Conservation (phyloP, 2,113 vertebrate species). For the Vidua chalybeata region DNA sequence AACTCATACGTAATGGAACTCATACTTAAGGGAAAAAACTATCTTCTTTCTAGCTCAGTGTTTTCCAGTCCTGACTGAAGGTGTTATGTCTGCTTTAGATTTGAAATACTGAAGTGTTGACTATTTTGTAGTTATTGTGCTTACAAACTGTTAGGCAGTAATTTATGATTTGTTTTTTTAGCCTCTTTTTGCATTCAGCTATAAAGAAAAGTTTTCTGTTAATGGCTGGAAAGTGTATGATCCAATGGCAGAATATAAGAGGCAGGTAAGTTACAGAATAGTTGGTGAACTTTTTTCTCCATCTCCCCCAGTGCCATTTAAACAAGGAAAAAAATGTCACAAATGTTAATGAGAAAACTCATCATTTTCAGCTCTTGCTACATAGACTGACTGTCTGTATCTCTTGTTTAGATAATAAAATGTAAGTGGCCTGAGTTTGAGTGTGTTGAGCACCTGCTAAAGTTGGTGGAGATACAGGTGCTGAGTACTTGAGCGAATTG, state of each 20-base stretch:
- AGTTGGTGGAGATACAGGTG: neutral
- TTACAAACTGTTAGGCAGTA: neutral
- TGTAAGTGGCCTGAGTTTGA: neutral
- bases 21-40: neutral
- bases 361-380: neutral
- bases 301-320: neutral
- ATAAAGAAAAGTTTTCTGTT: constrained; percentile 88
- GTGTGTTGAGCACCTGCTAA: neutral
- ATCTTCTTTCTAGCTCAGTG: neutral
- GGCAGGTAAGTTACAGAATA: constrained; percentile 80
- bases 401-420: neutral
- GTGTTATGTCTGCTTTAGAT: neutral
- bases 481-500: neutral
- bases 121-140: neutral
- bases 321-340: neutral
- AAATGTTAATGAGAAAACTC: neutral
- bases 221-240: constrained; percentile 98
- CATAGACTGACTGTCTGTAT: neutral
- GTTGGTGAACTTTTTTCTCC: neutral
- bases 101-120: neutral
- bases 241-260: constrained; percentile 88
- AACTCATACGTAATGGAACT: neutral
- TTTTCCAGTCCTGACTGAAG: neutral
- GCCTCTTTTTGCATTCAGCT: constrained; percentile 90
- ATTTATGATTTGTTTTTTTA: constrained; percentile 59